These are phyloP conservation scores for Odontocolon sp. DNA, from an alignment of 2,888 invertebrate species.

Conservation along the genomic window DNA sequence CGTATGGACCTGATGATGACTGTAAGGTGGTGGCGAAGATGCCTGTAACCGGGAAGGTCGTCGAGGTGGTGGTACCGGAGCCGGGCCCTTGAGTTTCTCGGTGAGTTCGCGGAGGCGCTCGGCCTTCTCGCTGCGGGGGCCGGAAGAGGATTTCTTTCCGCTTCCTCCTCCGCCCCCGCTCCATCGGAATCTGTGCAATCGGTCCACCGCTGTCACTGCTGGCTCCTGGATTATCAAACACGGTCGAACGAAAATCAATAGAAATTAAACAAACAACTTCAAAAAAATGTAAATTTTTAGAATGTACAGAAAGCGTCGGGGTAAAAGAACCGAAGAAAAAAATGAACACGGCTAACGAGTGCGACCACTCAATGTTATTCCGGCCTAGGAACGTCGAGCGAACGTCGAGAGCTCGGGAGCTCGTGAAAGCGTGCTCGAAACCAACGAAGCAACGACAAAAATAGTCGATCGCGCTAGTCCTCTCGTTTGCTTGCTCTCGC, in stretches of 20 bases:
- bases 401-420: conserved; percentile 54
- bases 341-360: neutral
- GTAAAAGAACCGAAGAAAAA: neutral
- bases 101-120: conserved; percentile 89
- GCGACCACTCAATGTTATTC: conserved; percentile 37
- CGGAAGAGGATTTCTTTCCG: conserved; percentile 76
- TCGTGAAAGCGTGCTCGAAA: conserved; percentile 63
- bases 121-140: conserved; percentile 85
- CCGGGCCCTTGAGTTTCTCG: conserved; percentile 88
- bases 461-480: conserved; percentile 73
- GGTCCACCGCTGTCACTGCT: conserved; percentile 88
- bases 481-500: too few relatives aligned
- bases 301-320: neutral
- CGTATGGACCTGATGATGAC: conserved; percentile 72
- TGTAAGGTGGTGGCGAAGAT: conserved; percentile 74
- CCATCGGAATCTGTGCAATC: conserved; percentile 88
- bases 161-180: conserved; percentile 78
- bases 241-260: neutral
- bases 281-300: neutral
- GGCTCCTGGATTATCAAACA: conserved; percentile 72
- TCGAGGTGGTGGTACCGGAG: conserved; percentile 76
- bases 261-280: neutral
- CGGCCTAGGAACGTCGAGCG: conserved; percentile 40
- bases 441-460: conserved; percentile 71
- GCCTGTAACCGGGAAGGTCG: conserved; percentile 77